Base-by-base conservation (phyloP, 2,888 invertebrate genomes). In the Dromius quadrimaculatus region DNA sequence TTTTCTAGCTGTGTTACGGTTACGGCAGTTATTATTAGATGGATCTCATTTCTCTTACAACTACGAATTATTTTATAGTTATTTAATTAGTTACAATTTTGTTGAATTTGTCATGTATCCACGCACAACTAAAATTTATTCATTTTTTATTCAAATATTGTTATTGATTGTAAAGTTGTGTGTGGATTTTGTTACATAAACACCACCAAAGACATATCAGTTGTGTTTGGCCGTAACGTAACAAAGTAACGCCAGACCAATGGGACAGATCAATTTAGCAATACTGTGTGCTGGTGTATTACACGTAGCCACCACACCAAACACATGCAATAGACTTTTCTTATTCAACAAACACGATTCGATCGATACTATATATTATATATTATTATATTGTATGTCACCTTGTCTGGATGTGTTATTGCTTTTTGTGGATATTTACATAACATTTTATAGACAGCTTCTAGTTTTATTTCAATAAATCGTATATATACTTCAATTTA, bases 341-440 rank as follows among this genome's bases (percentile, higher is more conserved):
- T 59, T 68, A 68, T 57, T 64, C 28, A 64, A 68, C 22, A 68
- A 68, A 59, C 68, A 68, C 68, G 43, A 68, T 66, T 68, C 68
- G 68, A 68, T 68, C 68, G 68, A 68, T 68, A 68, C 68, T 68
- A 68, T 41, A n/a, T n/a, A 65, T 32, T 65, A 66, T 68, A 59
- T 65, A 68, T 68, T 68, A 59, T 50, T 68, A 68, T 68, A 68
- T 45, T 68, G 68, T 68, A 59, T 68, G 68, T 68, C 68, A 68
- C 68, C 59, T 68, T 68, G 68, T 68, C 68, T 68, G 68, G 59
- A 68, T 68, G 68, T 68, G 57, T 68, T 57, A 41, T 68, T 68
- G 68, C 59, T 68, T 68, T 68, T 68, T 68, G 68, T 68, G 68
- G 68, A 68, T 68, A 68, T 68, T 68, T 68, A 68, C 68, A 68